These are phyloP conservation scores for Notolabrus celidotus DNA, from an alignment of 2,797 vertebrate genomes.

Conservation along the genomic window DNA sequence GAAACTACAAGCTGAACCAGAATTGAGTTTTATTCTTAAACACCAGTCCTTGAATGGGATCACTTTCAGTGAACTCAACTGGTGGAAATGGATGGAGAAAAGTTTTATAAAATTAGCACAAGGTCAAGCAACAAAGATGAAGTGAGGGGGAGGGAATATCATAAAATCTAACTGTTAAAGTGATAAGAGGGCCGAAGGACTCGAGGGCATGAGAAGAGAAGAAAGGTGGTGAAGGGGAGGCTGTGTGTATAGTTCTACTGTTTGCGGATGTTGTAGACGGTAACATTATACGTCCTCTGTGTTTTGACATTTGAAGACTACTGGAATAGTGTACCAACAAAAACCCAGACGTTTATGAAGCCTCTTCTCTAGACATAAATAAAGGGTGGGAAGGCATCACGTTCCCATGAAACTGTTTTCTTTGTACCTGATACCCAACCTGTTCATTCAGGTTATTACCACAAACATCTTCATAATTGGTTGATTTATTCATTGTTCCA, in stretches of 20 bases:
- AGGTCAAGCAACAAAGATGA: slow-evolving; percentile 40
- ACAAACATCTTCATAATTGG: slow-evolving; percentile 13
- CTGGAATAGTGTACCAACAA: slow-evolving; percentile 69
- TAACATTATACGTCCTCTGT: slow-evolving; percentile 74
- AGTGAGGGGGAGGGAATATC: slow-evolving; percentile 42
- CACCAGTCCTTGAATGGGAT: slow-evolving; percentile 42
- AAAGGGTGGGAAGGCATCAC: slow-evolving; percentile 36
- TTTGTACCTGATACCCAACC: slow-evolving; percentile 12
- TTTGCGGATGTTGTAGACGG: slow-evolving; percentile 69
- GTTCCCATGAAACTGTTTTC: slow-evolving; percentile 48
- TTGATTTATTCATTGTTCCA: slow-evolving; percentile 3
- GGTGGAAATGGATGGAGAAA: slow-evolving; percentile 27
- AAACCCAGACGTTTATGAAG: slow-evolving; percentile 61
- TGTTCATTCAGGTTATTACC: slow-evolving; percentile 16
- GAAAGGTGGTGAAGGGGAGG: slow-evolving; percentile 21
- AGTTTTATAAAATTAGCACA: slow-evolving; percentile 42
- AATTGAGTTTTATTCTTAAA: slow-evolving; percentile 49
- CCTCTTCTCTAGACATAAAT: slow-evolving; percentile 60
- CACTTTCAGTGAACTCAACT: slow-evolving; percentile 34
- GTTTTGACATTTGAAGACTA: slow-evolving; percentile 79
- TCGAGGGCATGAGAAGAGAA: slow-evolving; percentile 40
- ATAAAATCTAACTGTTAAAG: slow-evolving; percentile 68
- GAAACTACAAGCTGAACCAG: slow-evolving; percentile 15
- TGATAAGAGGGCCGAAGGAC: slow-evolving; percentile 69
- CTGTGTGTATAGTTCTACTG: slow-evolving; percentile 60